phyloP scores from a whole-genome alignment of 2,888 invertebrate species.

The Drosophila meridiana region DNA sequence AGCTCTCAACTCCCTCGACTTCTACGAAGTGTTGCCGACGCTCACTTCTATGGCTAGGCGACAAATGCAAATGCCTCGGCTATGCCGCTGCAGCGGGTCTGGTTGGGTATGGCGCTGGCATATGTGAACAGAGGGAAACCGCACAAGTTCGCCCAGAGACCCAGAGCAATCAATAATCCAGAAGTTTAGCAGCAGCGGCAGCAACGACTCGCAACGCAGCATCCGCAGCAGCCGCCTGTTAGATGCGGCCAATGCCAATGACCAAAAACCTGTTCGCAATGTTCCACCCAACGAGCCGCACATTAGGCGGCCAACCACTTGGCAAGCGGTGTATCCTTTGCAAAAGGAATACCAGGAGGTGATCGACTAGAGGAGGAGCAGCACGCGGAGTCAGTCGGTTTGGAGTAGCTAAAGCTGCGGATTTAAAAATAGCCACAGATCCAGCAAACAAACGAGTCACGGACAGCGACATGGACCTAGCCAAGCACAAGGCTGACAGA shows the following conservation, averaged over 20 bases:
- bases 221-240: conserved; percentile 32
- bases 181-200: conserved; percentile 42
- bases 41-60: conserved; percentile 54
- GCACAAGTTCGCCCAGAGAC: conserved; percentile 72
- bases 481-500: conserved; percentile 53
- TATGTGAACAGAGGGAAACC: conserved; percentile 1
- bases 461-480: conserved; percentile 58
- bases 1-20: conserved; percentile 10
- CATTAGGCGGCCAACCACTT: conserved; percentile 58
- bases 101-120: conserved; percentile 1
- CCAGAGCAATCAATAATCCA: conserved; percentile 78
- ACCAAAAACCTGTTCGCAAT: conserved; percentile 48
- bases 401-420: conserved; percentile 24
- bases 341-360: conserved; percentile 10
- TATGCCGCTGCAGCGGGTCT: not conserved
- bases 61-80: conserved; percentile 61
- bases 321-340: conserved; percentile 50
- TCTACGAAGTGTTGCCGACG: not conserved
- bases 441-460: conserved; percentile 74
- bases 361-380: not conserved
- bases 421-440: conserved; percentile 70
- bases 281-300: conserved; percentile 72
- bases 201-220: conserved; percentile 4
- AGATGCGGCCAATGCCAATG: conserved; percentile 51
- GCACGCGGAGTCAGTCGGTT: not conserved